Conservation (phyloP, 1,140 invertebrate genomes). For the Phthorimaea operculella region DNA sequence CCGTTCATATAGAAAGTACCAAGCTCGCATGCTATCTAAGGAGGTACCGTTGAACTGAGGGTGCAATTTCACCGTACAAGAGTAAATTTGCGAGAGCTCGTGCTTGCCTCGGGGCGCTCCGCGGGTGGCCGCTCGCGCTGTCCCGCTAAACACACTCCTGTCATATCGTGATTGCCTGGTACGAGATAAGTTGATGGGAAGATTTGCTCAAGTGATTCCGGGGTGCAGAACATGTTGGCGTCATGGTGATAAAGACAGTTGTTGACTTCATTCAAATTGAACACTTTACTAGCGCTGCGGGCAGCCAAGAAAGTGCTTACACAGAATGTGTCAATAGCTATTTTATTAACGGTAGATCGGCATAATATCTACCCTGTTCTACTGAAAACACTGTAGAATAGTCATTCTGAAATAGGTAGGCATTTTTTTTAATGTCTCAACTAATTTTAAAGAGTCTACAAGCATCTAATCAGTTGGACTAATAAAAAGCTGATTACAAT, state of each 20-base stretch:
- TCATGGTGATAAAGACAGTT: neutral
- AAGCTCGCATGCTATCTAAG: slow-evolving; percentile 24
- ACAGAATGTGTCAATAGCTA: neutral
- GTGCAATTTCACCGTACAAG: slow-evolving; percentile 25
- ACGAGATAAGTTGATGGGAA: slow-evolving; percentile 16
- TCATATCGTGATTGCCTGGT: slow-evolving; percentile 36
- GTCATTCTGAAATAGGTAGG: too few species aligned
- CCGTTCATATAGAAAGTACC: slow-evolving; percentile 14
- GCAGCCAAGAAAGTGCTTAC: neutral
- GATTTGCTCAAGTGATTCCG: slow-evolving; percentile 6
- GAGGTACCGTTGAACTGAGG: slow-evolving; percentile 32
- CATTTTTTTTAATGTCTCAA: too few species aligned
- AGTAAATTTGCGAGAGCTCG: slow-evolving; percentile 39
- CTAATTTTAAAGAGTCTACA: too few species aligned
- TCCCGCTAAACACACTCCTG: slow-evolving; percentile 44
- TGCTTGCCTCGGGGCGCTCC: slow-evolving; percentile 40
- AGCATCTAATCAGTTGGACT: too few species aligned
- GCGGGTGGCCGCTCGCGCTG: slow-evolving; percentile 40
- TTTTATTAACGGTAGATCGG: neutral
- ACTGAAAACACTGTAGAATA: too few species aligned
- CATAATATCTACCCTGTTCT: too few species aligned
- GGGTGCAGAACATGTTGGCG: neutral
- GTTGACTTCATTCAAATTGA: slow-evolving; percentile 5
- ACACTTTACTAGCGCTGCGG: slow-evolving; percentile 1
- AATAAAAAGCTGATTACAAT: too few species aligned